Evolutionary conservation across 2,113 vertebrate species (phyloP), one percentile per base, ranked within the genome.

Genomic region (Chlorodrepanis virens): DNA sequence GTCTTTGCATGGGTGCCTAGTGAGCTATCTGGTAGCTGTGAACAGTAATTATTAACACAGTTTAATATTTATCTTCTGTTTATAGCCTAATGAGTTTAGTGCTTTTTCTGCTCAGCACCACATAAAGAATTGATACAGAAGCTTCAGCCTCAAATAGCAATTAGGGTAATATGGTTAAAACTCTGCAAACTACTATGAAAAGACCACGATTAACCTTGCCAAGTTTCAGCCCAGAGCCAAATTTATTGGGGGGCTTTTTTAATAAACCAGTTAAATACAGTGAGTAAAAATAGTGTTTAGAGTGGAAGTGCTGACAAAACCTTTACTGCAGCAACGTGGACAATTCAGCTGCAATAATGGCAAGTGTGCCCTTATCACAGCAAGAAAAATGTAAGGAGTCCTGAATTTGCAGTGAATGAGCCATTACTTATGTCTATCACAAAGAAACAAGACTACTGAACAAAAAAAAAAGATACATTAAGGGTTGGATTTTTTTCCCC

Each of bases 371-470:
- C 89, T 97, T 96, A 94, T 96, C 86, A 90, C 76, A 92, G 97
- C 65, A 52, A 96, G 67, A 95, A 96, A 96, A 76, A 67, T 91
- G 45, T 94, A 87, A 95, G 87, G 82, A 94, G 91, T 95, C 89
- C 82, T 97, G 67, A 87, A 96, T 96, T 93, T 87, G 44, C 90
- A 65, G 69, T 90, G 76, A 95, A 94, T 96, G 71, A 96, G 33
- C 91, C 79, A 96, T 89, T 96, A 80, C 96, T 97, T 96, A 95
- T 70, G 49, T 95, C 94, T 96, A 75, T 92, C 95, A 93, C 90
- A 94, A 93, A 94, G 92, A 96, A 96, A 96, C 87, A 93, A 93
- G 79, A 86, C 76, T 78, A 78, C 68, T 42, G 93, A 90, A 92
- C 56, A 81, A 92, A 95, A 94, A 77, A 77, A 94, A 93, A 89